A percentile compares a stretch with the other conserved stretches of the same genome.
These are phyloP conservation scores for Drosophila borealis DNA, from an alignment of 2,888 invertebrate genomes.

Conservation along the genomic window DNA sequence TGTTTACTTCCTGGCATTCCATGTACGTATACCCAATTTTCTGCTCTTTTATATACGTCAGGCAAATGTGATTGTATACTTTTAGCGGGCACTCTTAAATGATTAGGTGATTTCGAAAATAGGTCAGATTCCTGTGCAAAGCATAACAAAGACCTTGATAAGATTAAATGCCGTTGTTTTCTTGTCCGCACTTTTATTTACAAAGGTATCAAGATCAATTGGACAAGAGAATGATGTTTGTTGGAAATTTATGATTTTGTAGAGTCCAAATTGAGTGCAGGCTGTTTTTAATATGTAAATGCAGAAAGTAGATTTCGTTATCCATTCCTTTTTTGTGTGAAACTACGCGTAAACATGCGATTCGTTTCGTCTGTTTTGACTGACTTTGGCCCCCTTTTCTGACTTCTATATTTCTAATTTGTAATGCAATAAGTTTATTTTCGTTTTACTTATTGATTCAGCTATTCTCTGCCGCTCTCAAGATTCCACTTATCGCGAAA, in stretches of 20 bases:
- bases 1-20: conserved; percentile 24
- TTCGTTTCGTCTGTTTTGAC: conserved; percentile 34
- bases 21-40: neutral
- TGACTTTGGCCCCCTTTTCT: conserved; percentile 60
- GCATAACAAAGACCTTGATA: conserved; percentile 50
- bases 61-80: conserved; percentile 33
- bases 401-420: conserved; percentile 21
- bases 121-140: conserved; percentile 56
- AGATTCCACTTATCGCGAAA: neutral
- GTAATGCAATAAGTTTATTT: conserved; percentile 52
- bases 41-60: neutral
- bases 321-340: neutral
- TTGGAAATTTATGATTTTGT: neutral
- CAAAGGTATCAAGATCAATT: conserved; percentile 19
- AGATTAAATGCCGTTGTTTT: conserved; percentile 47
- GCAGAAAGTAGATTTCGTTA: conserved; percentile 1
- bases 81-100: conserved; percentile 42
- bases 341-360: conserved; percentile 24
- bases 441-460: conserved; percentile 45
- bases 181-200: neutral
- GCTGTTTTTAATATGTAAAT: neutral
- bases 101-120: conserved; percentile 47
- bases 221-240: conserved; percentile 5
- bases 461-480: conserved; percentile 11
- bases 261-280: neutral